Conservation (phyloP, 1,140 invertebrate genomes). For the Diachasmimorpha longicaudata region DNA sequence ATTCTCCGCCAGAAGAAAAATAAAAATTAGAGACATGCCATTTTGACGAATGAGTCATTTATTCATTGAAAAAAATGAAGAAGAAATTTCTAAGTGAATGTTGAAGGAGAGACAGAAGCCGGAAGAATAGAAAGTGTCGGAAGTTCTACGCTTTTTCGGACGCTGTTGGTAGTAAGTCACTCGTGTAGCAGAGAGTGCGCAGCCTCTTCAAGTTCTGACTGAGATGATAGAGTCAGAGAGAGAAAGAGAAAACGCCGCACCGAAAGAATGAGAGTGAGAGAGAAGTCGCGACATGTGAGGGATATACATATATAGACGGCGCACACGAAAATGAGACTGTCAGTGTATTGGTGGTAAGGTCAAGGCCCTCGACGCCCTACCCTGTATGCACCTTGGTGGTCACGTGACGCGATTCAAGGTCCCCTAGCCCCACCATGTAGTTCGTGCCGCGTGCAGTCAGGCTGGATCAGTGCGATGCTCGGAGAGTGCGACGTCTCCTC, state of each 20-base stretch:
- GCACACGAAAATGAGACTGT: constrained; percentile 12
- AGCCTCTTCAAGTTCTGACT: constrained; percentile 9
- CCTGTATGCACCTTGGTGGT: constrained; percentile 58
- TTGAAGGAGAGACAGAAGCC: background rate
- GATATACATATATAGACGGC: constrained; percentile 17
- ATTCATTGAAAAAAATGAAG: background rate
- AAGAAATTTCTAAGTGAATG: background rate
- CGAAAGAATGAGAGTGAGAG: background rate
- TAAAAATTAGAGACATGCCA: background rate
- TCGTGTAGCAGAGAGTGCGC: constrained; percentile 34
- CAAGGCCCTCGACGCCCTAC: constrained; percentile 62
- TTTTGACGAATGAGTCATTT: too few species aligned
- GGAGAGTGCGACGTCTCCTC: background rate
- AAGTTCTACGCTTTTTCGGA: constrained; percentile 54
- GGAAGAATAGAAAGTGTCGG: constrained; percentile 14
- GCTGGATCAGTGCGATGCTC: constrained; percentile 29
- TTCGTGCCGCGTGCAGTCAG: constrained; percentile 32
- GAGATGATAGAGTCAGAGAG: constrained; percentile 11
- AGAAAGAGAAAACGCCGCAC: constrained; percentile 6
- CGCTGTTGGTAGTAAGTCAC: constrained; percentile 42
- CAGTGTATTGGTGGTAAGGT: constrained; percentile 48
- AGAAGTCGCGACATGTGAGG: background rate
- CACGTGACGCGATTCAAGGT: constrained; percentile 63
- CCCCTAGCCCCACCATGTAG: constrained; percentile 55
- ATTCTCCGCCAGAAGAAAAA: too few species aligned